Conservation (phyloP, 2,797 vertebrate species). For the Periparus ater region DNA sequence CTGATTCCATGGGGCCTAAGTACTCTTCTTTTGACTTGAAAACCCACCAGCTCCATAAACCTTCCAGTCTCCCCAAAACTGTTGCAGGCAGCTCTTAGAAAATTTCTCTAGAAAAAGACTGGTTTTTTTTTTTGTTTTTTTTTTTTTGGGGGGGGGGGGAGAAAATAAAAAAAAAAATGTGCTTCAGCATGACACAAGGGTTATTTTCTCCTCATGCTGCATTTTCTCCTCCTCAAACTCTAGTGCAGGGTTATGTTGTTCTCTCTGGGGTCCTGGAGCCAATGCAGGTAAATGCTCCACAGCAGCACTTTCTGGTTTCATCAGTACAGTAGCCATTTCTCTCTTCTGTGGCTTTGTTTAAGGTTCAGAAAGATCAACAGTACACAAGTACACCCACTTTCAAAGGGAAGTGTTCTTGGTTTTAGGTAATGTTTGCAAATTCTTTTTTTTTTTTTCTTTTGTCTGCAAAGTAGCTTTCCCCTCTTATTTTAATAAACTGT, state of each 20-base stretch:
- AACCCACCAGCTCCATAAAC: neutral
- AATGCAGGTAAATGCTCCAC: neutral
- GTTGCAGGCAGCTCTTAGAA: neutral
- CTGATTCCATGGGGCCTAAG: neutral
- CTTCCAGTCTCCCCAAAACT: neutral
- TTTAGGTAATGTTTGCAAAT: neutral
- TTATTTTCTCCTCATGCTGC: neutral
- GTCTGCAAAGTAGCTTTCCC: neutral
- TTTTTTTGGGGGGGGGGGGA: too few species aligned
- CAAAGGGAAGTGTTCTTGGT: neutral
- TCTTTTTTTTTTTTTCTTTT: neutral
- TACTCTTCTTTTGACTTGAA: neutral
- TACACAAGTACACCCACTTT: neutral
- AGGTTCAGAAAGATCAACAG: neutral
- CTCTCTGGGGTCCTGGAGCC: neutral
- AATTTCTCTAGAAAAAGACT: neutral
- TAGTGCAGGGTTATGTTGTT: neutral
- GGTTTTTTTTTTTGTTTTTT: neutral
- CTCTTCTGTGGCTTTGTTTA: neutral
- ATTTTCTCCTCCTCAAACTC: neutral
- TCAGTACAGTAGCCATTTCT: neutral
- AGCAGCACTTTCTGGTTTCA: neutral
- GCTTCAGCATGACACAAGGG: accelerated
- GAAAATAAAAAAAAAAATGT: neutral
- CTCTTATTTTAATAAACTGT: neutral